phyloP scores from a whole-genome alignment of 2,113 vertebrate genomes.

The Trogon surrucura region DNA sequence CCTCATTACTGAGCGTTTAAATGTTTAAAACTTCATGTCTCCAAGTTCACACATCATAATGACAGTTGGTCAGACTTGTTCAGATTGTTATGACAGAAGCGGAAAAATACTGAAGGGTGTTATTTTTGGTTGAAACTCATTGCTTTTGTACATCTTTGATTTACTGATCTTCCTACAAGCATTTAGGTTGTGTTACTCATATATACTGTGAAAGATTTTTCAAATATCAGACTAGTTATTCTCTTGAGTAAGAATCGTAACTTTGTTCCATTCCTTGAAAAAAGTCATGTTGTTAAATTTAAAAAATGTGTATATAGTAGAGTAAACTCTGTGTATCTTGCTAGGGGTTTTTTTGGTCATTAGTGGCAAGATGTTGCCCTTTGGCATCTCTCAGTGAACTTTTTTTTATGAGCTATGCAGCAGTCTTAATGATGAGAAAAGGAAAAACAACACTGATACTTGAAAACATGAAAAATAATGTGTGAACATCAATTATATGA shows the following conservation, averaged over 20 bases:
- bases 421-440: neutral
- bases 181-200: neutral
- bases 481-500: neutral
- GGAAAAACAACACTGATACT: neutral
- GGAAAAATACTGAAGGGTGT: neutral
- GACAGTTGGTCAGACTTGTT: neutral
- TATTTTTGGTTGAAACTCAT: neutral
- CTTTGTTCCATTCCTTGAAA: neutral
- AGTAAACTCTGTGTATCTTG: neutral
- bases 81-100: neutral
- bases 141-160: neutral
- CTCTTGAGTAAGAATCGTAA: slow-evolving; percentile 6
- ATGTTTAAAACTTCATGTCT: neutral
- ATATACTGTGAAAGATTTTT: neutral
- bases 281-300: neutral
- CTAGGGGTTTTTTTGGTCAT: neutral
- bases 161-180: neutral
- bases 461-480: neutral
- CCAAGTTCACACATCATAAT: neutral
- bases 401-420: neutral
- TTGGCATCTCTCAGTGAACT: neutral
- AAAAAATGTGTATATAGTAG: neutral
- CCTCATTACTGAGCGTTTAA: neutral
- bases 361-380: neutral
- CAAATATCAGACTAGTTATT: neutral